Conservation (phyloP, 2,888 invertebrate species). For the Ptilodon capucinus region DNA sequence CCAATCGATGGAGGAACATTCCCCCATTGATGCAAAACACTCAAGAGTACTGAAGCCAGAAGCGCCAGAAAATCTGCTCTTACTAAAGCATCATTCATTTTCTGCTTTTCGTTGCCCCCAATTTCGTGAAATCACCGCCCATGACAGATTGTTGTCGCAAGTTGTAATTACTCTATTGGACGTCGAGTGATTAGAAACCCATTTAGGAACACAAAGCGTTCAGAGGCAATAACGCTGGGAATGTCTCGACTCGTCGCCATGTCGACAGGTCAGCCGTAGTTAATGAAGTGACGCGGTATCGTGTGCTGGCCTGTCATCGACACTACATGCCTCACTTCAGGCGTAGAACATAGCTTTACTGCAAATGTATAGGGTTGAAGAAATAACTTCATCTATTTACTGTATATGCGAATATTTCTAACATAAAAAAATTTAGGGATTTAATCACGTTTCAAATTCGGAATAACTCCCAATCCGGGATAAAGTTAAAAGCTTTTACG, state of each 20-base stretch:
- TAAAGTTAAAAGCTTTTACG: no score
- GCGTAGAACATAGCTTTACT: background rate
- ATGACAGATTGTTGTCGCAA: conserved; percentile 12
- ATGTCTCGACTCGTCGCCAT: conserved; percentile 2
- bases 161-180: conserved; percentile 26
- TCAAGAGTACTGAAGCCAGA: no score
- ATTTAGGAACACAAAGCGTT: conserved; percentile 34
- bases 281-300: conserved; percentile 39
- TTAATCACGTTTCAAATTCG: no score
- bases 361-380: conserved; percentile 3
- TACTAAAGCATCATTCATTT: background rate
- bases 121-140: background rate
- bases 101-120: background rate
- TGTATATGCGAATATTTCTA: no score
- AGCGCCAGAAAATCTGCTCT: no score
- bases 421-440: no score
- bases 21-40: no score
- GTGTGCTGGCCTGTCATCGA: conserved; percentile 18
- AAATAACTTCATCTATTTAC: no score
- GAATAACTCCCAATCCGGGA: no score
- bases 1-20: no score
- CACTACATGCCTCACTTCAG: conserved; percentile 3
- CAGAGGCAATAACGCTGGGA: background rate
- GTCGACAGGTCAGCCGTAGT: conserved; percentile 30
- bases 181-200: conserved; percentile 34